phyloP scores from a whole-genome alignment of 2,888 invertebrate genomes.

The Apotomis capreana region DNA sequence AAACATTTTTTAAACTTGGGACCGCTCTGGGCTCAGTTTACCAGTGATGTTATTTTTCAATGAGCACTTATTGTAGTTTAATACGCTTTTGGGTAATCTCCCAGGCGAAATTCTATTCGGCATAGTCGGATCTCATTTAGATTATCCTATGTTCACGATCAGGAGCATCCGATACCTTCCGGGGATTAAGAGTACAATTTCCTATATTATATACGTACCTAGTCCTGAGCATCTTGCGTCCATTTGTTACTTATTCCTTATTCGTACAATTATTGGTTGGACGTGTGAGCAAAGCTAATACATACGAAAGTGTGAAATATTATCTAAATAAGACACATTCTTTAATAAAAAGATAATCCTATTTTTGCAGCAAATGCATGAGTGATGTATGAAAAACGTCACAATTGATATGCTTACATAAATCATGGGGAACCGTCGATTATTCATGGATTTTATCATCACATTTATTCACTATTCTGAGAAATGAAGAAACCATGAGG shows the following conservation, averaged over 20 bases:
- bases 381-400: no score
- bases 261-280: neutral
- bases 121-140: conserved; percentile 37
- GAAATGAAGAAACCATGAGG: no score
- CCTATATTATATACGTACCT: conserved; percentile 24
- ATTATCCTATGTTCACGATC: conserved; percentile 33
- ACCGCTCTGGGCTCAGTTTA: neutral
- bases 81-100: conserved; percentile 18
- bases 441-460: no score
- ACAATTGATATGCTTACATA: no score
- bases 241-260: neutral
- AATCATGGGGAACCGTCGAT: no score
- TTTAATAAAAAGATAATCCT: no score
- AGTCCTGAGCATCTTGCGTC: conserved; percentile 1
- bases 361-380: no score
- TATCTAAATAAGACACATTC: no score
- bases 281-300: neutral
- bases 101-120: conserved; percentile 11
- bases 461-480: no score
- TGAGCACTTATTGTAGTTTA: conserved; percentile 9
- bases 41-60: conserved; percentile 20
- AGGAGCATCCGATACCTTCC: conserved; percentile 17
- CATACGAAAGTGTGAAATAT: no score
- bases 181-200: conserved; percentile 33
- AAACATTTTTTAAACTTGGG: neutral